Conservation (phyloP, 2,113 vertebrate species). For the Quiscalus mexicanus region DNA sequence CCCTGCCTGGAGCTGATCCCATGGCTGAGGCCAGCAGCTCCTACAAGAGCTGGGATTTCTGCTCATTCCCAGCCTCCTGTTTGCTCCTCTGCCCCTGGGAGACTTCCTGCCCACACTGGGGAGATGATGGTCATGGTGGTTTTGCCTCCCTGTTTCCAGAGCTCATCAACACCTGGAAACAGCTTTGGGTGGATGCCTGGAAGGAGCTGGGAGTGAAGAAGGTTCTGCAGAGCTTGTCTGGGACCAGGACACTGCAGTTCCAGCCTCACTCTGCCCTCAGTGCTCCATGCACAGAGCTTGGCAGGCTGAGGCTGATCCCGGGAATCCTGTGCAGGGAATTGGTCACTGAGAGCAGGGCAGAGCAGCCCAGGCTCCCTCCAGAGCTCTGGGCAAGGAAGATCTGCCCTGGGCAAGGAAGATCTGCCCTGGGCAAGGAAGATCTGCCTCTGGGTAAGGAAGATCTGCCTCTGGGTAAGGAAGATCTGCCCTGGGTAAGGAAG, state of each 20-base stretch:
- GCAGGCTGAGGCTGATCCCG: accelerated
- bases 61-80: neutral
- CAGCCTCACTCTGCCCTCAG: accelerated
- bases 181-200: neutral
- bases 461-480: no score
- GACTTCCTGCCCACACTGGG: neutral
- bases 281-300: accelerated
- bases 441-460: neutral
- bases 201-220: neutral
- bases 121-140: neutral
- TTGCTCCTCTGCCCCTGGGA: neutral
- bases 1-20: neutral
- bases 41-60: neutral
- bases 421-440: neutral
- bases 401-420: neutral
- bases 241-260: neutral
- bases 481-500: neutral
- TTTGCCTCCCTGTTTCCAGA: neutral
- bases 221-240: neutral
- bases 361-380: neutral
- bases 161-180: neutral
- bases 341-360: accelerated
- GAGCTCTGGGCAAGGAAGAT: neutral
- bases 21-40: neutral
- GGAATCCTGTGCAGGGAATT: neutral